Evolutionary conservation across 2,113 vertebrate species (phyloP), one percentile per base, ranked within the genome.

Genomic region (Nesoenas mayeri): DNA sequence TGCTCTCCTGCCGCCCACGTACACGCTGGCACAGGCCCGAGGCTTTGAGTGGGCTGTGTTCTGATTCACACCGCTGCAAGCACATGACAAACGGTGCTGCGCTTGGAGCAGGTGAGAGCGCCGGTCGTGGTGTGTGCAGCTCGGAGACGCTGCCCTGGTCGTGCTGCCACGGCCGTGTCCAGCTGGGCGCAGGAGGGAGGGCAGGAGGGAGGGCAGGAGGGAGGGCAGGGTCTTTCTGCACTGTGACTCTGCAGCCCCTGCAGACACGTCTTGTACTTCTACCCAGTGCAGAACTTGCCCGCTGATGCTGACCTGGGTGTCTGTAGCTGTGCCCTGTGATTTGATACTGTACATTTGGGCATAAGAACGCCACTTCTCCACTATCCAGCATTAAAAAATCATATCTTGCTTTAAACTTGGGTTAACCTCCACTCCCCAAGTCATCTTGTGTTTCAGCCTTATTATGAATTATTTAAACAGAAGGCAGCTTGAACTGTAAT

Each of bases 1-100:
- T 29, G 36, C 17, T 42, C 64, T 60, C 28, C 69, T 34, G 36
- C 26, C 42, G 5, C 26, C 62, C 32, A 2, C 5, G 34, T 6
- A n/a, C 12, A 0, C 2, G n/a, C 14, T 13, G 16, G 48, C 54
- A 9, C 48, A 6, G 6, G 47, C 72, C 87, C 44, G 10, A 6
- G 66, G 50, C 21, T 51, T 21, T 26, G 10, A 2, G 8, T 13
- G 48, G 29, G 50, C 9, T 65, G n/a, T 6, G 5, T 10, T 57
- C 40, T 78, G 70, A 12, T 5, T 32, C 38, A 5, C 6, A 6
- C 20, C 1, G 0, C 6, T 2, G 29, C 1, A 2, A 47, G 17
- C 2, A 1, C 5, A 51, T 9, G 14, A 50, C 32, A 44, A 50
- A 17, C 2, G 14, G 38, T 48, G 13, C 9, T 83, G 50, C 29